phyloP scores from a whole-genome alignment of 2,888 invertebrate genomes.

The Spilosoma lubricipeda region DNA sequence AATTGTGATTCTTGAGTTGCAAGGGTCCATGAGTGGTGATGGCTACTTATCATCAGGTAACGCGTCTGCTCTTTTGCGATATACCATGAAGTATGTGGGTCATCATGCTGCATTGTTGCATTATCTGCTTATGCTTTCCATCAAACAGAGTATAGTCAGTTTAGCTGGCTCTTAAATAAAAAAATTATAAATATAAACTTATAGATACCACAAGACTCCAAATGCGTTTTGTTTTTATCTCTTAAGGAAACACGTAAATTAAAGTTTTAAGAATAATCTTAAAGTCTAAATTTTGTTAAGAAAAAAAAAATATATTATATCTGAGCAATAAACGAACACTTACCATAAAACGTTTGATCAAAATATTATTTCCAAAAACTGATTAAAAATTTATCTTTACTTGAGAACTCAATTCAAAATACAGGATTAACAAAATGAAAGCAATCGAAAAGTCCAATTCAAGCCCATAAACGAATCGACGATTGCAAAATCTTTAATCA shows the following conservation, averaged over 20 bases:
- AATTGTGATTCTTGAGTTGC: too few relatives aligned
- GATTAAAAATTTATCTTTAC: neutral
- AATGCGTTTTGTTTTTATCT: neutral
- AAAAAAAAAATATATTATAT: neutral
- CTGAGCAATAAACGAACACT: neutral
- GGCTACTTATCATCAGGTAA: too few relatives aligned
- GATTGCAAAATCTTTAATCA: constrained; percentile 2
- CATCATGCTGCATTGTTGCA: too few relatives aligned
- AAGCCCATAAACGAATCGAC: neutral
- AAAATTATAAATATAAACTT: too few relatives aligned
- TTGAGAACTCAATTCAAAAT: neutral
- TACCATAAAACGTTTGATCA: neutral
- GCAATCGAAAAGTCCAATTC: neutral
- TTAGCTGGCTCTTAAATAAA: too few relatives aligned
- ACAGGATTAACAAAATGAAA: neutral
- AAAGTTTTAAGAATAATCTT: neutral
- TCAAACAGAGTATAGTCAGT: too few relatives aligned
- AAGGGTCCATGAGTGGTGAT: too few relatives aligned
- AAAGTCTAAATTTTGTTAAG: neutral
- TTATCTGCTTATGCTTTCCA: too few relatives aligned
- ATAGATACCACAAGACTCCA: too few relatives aligned
- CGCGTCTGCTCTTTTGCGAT: too few relatives aligned
- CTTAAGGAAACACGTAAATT: neutral
- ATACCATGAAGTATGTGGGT: too few relatives aligned
- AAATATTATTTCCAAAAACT: neutral